Evolutionary conservation across 2,797 vertebrate species (phyloP).

Genomic region (Macropodus opercularis): DNA sequence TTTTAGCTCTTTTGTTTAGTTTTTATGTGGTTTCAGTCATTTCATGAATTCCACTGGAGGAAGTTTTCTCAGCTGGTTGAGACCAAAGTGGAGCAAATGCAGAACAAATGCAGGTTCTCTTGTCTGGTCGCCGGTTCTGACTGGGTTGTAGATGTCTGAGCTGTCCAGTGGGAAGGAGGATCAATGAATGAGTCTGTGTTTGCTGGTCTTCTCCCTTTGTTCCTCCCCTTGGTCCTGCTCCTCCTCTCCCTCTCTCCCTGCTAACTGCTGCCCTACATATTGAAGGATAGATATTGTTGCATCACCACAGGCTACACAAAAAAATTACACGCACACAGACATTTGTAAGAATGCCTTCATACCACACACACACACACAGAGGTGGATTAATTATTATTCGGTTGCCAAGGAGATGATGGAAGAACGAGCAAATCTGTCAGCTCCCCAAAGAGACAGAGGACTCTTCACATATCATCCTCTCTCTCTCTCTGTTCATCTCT

Average conservation of each 20-base stretch:
- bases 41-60: no score
- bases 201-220: not conserved
- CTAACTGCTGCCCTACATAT: constrained; percentile 47
- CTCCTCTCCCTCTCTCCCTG: not conserved
- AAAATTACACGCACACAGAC: constrained; percentile 20
- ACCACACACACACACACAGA: constrained; percentile 24
- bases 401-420: constrained; percentile 71
- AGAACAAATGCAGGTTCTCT: no score
- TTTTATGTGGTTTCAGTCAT: no score
- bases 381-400: constrained; percentile 71
- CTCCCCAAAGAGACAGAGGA: constrained; percentile 61
- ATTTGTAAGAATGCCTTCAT: no score
- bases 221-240: not conserved
- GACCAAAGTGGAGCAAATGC: no score
- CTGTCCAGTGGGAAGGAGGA: no score
- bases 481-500: constrained; percentile 12
- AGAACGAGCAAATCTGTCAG: constrained; percentile 66
- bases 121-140: no score
- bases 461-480: constrained; percentile 39
- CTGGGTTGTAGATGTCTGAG: no score
- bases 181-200: no score
- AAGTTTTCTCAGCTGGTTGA: no score
- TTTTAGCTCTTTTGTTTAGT: not conserved
- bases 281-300: constrained; percentile 53
- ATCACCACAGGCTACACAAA: constrained; percentile 50